Evolutionary conservation across 2,888 invertebrate genomes (phyloP).

Genomic region (Polyommatus icarus): DNA sequence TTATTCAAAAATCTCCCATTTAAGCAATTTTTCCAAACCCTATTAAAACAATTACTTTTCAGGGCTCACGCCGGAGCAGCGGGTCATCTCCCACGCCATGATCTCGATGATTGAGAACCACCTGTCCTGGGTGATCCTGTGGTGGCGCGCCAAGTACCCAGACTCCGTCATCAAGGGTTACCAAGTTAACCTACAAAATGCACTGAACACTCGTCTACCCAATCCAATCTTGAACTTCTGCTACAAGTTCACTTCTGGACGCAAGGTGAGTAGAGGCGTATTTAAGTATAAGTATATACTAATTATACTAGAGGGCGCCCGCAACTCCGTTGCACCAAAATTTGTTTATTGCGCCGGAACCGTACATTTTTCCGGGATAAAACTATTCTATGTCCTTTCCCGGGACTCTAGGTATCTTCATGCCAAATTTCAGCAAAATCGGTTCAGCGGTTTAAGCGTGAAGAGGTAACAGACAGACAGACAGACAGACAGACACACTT

Average conservation of each 20-base stretch:
- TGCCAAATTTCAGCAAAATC: too few species aligned
- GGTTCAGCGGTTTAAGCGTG: too few species aligned
- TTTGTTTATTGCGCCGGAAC: too few species aligned
- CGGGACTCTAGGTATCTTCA: too few species aligned
- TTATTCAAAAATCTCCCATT: background rate
- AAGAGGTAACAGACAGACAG: too few species aligned
- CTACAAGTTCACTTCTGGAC: constrained; percentile 92
- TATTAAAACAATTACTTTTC: constrained; percentile 35
- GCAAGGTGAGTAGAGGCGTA: constrained; percentile 83
- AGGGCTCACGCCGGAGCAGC: constrained; percentile 90
- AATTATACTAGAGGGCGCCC: too few species aligned
- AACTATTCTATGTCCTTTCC: too few species aligned
- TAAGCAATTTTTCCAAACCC: background rate
- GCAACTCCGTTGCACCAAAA: too few species aligned
- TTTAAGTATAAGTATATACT: too few species aligned
- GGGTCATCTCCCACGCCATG: constrained; percentile 93
- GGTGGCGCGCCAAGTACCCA: constrained; percentile 96
- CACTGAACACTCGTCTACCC: constrained; percentile 92
- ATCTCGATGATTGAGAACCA: constrained; percentile 97
- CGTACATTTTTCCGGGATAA: too few species aligned
- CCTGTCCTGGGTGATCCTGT: constrained; percentile 93
- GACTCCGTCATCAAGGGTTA: constrained; percentile 93
- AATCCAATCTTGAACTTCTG: constrained; percentile 93
- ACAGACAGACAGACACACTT: too few species aligned
- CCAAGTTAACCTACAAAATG: constrained; percentile 94